Conservation (phyloP, 2,888 invertebrate species). For the Ennomos quercinarius region DNA sequence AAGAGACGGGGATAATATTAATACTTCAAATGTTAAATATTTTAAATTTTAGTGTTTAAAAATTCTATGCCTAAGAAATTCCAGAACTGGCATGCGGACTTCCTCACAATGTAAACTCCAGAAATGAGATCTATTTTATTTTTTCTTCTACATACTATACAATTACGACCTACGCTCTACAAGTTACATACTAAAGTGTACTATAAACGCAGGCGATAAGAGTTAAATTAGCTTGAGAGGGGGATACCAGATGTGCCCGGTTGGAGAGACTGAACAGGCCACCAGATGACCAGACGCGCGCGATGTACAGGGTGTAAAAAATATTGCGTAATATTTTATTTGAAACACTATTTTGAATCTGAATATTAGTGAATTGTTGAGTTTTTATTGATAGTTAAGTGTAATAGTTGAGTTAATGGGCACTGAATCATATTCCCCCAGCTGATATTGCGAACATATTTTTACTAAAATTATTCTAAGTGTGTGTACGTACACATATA, state of each 20-base stretch:
- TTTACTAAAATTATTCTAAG: too few species aligned
- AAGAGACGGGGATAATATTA: too few species aligned
- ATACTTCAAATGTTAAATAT: too few species aligned
- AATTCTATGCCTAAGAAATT: constrained; percentile 3
- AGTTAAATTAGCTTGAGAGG: background rate
- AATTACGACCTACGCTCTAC: constrained; percentile 1
- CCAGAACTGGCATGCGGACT: constrained; percentile 16
- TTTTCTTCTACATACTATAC: constrained; percentile 6
- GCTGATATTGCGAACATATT: too few species aligned
- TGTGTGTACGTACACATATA: too few species aligned
- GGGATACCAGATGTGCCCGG: constrained; percentile 34
- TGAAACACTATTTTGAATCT: too few species aligned
- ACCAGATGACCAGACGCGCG: constrained; percentile 41
- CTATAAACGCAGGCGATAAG: background rate
- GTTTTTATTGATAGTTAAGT: too few species aligned
- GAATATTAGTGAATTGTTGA: too few species aligned
- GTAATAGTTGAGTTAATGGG: too few species aligned
- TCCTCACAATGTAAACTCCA: constrained; percentile 16
- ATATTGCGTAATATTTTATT: background rate
- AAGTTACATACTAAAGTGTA: background rate
- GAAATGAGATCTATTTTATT: constrained; percentile 15
- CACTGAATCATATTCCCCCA: too few species aligned
- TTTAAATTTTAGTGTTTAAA: too few species aligned
- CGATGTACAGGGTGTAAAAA: constrained; percentile 30
- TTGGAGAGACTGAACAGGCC: constrained; percentile 40